A percentile compares a stretch with the other conserved stretches of the same genome.
phyloP scores from a whole-genome alignment of 2,113 vertebrate species.

The Bujurquina vittata region DNA sequence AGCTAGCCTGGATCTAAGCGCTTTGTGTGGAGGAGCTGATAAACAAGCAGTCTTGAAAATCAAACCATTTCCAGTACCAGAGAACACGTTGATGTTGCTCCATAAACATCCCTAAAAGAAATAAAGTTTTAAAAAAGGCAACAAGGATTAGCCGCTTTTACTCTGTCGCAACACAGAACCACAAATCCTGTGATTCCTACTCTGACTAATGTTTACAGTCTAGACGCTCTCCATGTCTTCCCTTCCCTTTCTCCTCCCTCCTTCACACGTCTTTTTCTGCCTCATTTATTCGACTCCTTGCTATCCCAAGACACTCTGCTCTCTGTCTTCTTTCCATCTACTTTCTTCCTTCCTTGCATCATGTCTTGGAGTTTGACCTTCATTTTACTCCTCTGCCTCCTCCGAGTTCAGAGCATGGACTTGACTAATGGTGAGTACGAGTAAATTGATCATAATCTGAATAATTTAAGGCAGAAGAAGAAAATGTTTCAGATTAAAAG shows the following conservation, averaged over 20 bases:
- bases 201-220: conserved; percentile 44
- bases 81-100: neutral
- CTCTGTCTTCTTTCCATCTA: neutral
- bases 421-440: conserved; percentile 35
- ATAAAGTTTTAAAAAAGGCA: neutral
- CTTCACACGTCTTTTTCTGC: conserved; percentile 6
- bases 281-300: neutral
- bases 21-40: accelerated
- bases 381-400: conserved; percentile 13
- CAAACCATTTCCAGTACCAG: neutral
- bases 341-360: neutral
- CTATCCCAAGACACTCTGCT: neutral
- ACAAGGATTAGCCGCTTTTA: conserved; percentile 9
- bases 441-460: neutral
- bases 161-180: conserved; percentile 49
- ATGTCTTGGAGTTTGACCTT: conserved; percentile 17
- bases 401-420: conserved; percentile 1
- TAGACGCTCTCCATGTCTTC: conserved; percentile 37
- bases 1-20: neutral
- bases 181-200: conserved; percentile 17
- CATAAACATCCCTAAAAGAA: neutral
- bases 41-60: accelerated
- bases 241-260: neutral
- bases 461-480: neutral
- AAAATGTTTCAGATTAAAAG: neutral